Conservation (phyloP, 1,140 invertebrate genomes). For the Philopotamus ludificatus region DNA sequence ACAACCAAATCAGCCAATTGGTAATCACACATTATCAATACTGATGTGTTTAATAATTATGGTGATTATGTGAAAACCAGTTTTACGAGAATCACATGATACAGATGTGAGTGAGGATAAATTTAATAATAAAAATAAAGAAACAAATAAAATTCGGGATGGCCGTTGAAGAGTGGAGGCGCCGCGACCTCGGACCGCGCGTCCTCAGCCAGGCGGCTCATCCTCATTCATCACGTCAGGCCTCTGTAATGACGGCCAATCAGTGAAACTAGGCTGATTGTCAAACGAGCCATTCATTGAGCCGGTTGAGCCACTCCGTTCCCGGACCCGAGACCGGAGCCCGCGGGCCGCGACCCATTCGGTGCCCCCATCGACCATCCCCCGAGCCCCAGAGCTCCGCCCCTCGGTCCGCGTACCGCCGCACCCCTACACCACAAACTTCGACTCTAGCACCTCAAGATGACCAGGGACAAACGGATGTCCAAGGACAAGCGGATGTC, state of each 20-base stretch:
- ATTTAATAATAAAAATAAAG: too few species aligned
- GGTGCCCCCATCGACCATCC: background rate
- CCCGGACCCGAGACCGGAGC: conserved; percentile 37
- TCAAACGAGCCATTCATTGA: conserved; percentile 41
- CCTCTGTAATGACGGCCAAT: conserved; percentile 35
- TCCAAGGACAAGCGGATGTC: conserved; percentile 50
- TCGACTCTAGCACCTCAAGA: conserved; percentile 5
- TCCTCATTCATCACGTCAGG: conserved; percentile 30
- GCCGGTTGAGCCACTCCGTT: conserved; percentile 45
- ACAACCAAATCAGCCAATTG: too few species aligned
- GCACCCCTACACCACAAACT: conserved; percentile 42
- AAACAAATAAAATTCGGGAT: conserved; percentile 23
- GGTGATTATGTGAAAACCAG: too few species aligned
- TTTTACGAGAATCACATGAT: too few species aligned
- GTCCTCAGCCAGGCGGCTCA: conserved; percentile 27
- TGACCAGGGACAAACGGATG: conserved; percentile 33
- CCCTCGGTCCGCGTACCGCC: conserved; percentile 1
- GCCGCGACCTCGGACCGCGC: conserved; percentile 11
- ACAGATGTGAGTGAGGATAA: too few species aligned
- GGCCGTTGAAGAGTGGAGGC: conserved; percentile 38
- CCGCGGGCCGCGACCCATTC: background rate
- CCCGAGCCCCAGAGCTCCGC: background rate
- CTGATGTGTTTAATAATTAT: too few species aligned
- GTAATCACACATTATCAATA: too few species aligned
- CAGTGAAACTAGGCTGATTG: conserved; percentile 41